Evolutionary conservation across 2,797 vertebrate genomes (phyloP).

Genomic region (Mus spretus): DNA sequence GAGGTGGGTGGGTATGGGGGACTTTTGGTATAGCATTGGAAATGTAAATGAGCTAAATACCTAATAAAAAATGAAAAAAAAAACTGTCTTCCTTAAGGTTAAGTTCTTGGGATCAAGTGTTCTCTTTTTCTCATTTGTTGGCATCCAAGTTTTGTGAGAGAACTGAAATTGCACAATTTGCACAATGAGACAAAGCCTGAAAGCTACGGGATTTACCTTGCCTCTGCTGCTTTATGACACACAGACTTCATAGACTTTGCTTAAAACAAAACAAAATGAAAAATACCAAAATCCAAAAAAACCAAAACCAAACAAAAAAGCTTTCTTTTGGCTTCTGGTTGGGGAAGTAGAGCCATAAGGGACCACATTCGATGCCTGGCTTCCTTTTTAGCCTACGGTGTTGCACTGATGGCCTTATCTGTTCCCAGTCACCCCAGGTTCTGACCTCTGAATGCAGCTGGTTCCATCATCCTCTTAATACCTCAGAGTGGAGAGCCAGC

Average conservation of each 20-base stretch:
- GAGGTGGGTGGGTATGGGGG: too few relatives aligned
- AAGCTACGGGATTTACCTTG: fast-evolving
- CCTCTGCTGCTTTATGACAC: not conserved
- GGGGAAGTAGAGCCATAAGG: not conserved
- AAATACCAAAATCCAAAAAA: not conserved
- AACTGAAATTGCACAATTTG: too few relatives aligned
- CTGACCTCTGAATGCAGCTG: not conserved
- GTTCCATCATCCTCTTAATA: not conserved
- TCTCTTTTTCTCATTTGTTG: too few relatives aligned
- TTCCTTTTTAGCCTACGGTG: not conserved
- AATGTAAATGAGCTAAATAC: too few relatives aligned
- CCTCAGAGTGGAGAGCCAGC: not conserved
- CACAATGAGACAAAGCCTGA: not conserved
- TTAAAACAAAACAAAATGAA: not conserved
- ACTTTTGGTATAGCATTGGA: too few relatives aligned
- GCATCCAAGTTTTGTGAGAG: not conserved
- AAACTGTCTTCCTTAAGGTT: not conserved
- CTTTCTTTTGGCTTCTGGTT: not conserved
- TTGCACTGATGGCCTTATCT: not conserved
- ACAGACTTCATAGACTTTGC: not conserved
- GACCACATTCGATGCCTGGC: not conserved
- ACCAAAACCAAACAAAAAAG: not conserved
- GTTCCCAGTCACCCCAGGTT: not conserved
- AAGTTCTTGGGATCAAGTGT: not conserved
- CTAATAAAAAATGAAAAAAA: too few relatives aligned